Evolutionary conservation across 2,888 invertebrate genomes (phyloP), one percentile per base, ranked within the genome.

Genomic region (Yponomeuta sedellus): DNA sequence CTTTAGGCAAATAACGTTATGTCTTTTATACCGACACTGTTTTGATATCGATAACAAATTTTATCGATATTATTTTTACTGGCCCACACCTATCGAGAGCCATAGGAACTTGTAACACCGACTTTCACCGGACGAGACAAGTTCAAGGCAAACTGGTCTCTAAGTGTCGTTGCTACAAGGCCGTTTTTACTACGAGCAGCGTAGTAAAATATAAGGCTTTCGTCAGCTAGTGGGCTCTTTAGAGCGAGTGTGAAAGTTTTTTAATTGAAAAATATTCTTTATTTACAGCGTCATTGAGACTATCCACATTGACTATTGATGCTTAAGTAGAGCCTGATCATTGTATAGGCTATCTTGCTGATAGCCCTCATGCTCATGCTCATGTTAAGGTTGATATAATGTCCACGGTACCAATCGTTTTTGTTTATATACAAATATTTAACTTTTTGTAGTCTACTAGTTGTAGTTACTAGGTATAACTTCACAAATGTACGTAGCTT

Each of bases 141-240:
- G 67, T 67, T 67, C 65, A 67, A 67, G 65, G 67, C n/a, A 65
- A 62, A 62, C 52, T 22, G 20, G 61, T 39, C n/a, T 19, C 4
- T 65, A 65, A 16, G 34, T 5, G 1, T 2, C 28, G 39, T n/a
- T 19, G 25, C 19, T n/a, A 25, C 65, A 67, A 67, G 67, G 67
- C 58, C 64, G 63, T 58, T 67, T 67, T 66, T 66, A 44, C 66
- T 10, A 25, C 59, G 28, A 64, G 8, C 10, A 25, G 44, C 59
- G 39, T 39, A 52, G 44, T 52, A 52, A 52, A 52, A 52, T 20
- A 25, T 64, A n/a, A 64, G 64, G 64, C 64, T 57, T 39, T 64
- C 56, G 19, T 57, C 28, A 34, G 20, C 59, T 28, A 65, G 58
- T 25, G 20, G 65, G 19, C 25, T 40, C 52, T 64, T 25, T 22